Evolutionary conservation across 2,797 vertebrate genomes (phyloP), one percentile per base, ranked within the genome.

Genomic region (Podarcis lilfordi): DNA sequence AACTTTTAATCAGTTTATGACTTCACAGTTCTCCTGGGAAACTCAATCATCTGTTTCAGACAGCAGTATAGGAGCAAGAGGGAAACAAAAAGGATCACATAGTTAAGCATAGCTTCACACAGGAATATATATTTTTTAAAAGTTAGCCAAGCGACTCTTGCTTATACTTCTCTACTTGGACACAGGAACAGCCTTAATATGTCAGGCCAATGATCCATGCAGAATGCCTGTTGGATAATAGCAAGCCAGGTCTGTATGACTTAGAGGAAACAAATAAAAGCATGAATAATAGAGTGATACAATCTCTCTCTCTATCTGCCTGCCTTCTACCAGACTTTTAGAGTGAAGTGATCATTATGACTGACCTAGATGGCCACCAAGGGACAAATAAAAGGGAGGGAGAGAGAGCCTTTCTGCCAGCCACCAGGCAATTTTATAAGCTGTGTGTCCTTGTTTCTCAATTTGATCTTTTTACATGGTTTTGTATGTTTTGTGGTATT

Each of bases 11-110:
- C 37, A 32, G 77, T 91, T 94, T 93, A 40, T 78, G 25, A 61
- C 89, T 91, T 84, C n/a, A 37, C 72, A 61, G 83, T 35, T 78
- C 93, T 96, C 77, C 11, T 43, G 88, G 74, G 88, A 88, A 95
- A 61, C 17, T 78, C 77, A 91, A 66, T 93, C 90, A 86, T 71
- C 13, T 90, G 27, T 90, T 93, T 94, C 79, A 92, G 17, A 86
- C 71, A 93, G 21, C 72, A 91, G 88, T 93, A 92, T 37, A 92
- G 93, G 91, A 89, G 82, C 32, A 71, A 4, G 23, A 87, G 25
- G 85, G 79, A 88, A 84, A 61, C 9, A 37, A 66, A 89, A 85
- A 92, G 59, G 0, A 75, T 55, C 23, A 86, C 89, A 35, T 83
- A 93, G 50, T 1, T 86, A 84, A 29, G 23, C 7, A 85, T 0